phyloP scores from a whole-genome alignment of 2,113 vertebrate species.

The Spilogale gracilis region DNA sequence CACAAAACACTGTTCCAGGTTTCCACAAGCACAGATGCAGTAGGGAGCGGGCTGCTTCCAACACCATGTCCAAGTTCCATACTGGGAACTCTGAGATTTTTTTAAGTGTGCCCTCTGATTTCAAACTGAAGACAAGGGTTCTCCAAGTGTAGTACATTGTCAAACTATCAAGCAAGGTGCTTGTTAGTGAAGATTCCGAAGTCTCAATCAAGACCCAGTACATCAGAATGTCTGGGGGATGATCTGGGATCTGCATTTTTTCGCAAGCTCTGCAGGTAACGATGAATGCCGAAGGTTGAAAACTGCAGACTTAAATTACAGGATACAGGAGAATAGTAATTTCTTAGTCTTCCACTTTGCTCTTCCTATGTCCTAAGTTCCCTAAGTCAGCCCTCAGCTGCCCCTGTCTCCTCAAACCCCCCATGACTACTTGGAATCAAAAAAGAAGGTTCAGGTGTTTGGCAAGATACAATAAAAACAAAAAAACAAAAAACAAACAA shows the following conservation, averaged over 20 bases:
- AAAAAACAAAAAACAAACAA: too few relatives aligned
- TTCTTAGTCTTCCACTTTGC: slow-evolving; percentile 18
- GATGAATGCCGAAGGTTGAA: not conserved
- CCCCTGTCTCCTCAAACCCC: accelerated
- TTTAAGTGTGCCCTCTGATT: slow-evolving; percentile 35
- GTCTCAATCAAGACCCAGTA: not conserved
- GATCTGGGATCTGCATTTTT: not conserved
- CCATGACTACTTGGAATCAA: not conserved
- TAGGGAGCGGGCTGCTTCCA: slow-evolving; percentile 23
- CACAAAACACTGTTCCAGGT: slow-evolving; percentile 60
- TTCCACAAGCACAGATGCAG: slow-evolving; percentile 55
- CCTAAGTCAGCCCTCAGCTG: not conserved
- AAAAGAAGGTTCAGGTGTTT: not conserved
- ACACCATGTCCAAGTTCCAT: not conserved
- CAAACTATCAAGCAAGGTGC: not conserved
- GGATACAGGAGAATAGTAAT: not conserved
- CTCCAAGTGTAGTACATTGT: not conserved
- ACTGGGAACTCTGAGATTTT: not conserved
- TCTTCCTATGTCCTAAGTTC: not conserved
- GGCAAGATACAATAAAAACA: not conserved
- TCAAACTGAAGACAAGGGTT: not conserved
- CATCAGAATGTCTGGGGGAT: not conserved
- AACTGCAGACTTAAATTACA: not conserved
- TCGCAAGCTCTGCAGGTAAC: not conserved
- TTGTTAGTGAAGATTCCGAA: slow-evolving; percentile 28